Base-by-base conservation (phyloP, 2,797 vertebrate species). In the Meriones psammophilus region DNA sequence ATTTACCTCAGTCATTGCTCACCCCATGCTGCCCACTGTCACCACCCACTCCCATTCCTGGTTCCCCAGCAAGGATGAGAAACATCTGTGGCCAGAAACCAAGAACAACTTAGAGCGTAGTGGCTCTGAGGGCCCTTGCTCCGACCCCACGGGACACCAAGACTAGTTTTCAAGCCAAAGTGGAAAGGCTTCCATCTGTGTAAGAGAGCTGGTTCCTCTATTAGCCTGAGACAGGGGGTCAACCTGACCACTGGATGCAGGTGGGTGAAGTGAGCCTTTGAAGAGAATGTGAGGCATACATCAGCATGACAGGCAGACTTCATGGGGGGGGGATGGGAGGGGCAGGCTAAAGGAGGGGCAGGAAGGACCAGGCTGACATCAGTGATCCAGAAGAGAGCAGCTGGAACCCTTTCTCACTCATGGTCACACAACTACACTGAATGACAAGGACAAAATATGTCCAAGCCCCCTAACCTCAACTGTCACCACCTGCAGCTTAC, bases 81-180 rank as follows among this genome's bases (percentile, higher is more conserved):
- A n/a, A 18, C 12, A 15, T 30, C 73, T 18, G 3, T 12, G 64
- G 12, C 22, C 77, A 54, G 88, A 56, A 54, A 46, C 33, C 14
- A 2, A 1, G 60, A 36, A 6, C 9, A 24, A 8, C 9, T n/a
- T 3, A 0, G 13, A 24, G 26, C 0, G 0, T 3, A 2, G 68
- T 18, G 1, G 56, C 17, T 2, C 0, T 0, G 10, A 14, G 15
- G 10, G 12, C 39, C 10, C 36, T 60, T 1, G 0, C 30, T 26
- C 28, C 3, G 14, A 3, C 18, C 24, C 1, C 8, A 0, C 0
- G 1, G 42, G 42, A 28, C n/a, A 26, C 36, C 46, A 74, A 62
- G 68, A 69, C 12, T 6, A 26, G 20, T 14, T 56, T n/a, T 33
- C 14, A 68, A 54, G 66, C 56, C 24, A 50, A 42, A 22, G 79